Evolutionary conservation across 2,797 vertebrate genomes (phyloP), one percentile per base, ranked within the genome.

Genomic region (Ateles fusciceps): DNA sequence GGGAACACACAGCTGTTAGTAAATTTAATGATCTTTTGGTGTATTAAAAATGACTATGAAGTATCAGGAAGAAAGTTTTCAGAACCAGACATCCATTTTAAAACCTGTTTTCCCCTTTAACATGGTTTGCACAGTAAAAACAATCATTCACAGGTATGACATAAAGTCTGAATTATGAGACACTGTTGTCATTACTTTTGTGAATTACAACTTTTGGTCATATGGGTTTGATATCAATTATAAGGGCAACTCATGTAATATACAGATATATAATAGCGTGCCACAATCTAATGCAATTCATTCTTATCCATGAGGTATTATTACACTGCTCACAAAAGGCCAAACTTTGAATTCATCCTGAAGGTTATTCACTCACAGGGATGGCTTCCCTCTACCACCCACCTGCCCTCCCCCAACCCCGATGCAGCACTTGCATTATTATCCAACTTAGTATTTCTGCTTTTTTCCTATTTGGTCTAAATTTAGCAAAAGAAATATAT

Each of bases 151-250:
- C 44, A 91, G 55, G 85, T 96, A 48, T 95, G 98, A 98, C 98
- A 96, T 64, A 93, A 97, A 97, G 92, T 80, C 96, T 91, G 98
- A 98, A 94, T 98, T 98, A 98, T 97, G 97, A 97, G 98, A 98
- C 96, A 91, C 0, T 93, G 97, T 90, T 98, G 98, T 97, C 98
- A 98, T 97, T 97, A 97, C 95, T 97, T 97, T 76, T 97, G 87
- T 98, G 98, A 98, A 97, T 98, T 98, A 98, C 80, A 97, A 97
- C 98, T 97, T 98, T 96, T 95, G 97, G 97, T 97, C 96, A 97
- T 95, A 92, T 86, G 87, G 80, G 93, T 94, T 97, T 98, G 95
- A 96, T 96, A 98, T 97, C 94, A 98, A 96, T 97, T 98, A 72
- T 89, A 92, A 96, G 52, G 95, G 83, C 88, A 97, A 97, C 92